A percentile compares a stretch with the other conserved stretches of the same genome.
Evolutionary conservation across 2,113 vertebrate species (phyloP).

Genomic region (Dasyurus viverrinus): DNA sequence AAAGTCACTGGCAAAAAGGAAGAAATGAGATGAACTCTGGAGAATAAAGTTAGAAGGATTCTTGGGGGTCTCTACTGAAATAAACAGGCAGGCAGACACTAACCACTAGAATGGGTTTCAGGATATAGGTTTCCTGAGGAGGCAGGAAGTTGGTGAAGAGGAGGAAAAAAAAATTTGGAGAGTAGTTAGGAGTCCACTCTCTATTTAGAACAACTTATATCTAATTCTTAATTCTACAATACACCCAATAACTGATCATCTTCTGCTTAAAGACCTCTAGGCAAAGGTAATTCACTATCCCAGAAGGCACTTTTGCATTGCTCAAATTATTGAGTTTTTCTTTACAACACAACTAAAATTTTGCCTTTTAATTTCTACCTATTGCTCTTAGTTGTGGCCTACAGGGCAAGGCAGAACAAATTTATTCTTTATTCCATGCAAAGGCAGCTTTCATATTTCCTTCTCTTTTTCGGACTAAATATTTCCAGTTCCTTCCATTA

Average conservation of each 20-base stretch:
- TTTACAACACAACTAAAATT: neutral
- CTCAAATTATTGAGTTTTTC: neutral
- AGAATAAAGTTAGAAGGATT: no score
- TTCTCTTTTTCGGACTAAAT: neutral
- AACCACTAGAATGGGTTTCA: no score
- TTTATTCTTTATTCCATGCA: neutral
- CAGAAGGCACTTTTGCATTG: neutral
- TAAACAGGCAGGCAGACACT: no score
- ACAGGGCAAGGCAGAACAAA: neutral
- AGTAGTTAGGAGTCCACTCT: neutral
- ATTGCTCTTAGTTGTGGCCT: neutral
- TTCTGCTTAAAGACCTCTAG: neutral
- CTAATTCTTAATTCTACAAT: neutral
- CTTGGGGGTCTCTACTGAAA: no score
- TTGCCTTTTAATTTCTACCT: neutral
- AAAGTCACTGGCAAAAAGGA: no score
- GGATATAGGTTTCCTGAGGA: no score
- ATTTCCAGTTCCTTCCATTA: neutral
- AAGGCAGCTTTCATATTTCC: neutral
- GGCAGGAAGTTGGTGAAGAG: neutral
- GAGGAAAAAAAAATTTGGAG: neutral
- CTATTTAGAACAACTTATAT: neutral
- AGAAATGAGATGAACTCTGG: no score
- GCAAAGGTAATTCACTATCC: neutral
- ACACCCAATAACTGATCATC: neutral